These are phyloP conservation scores for Orthosia cruda DNA, from an alignment of 2,888 invertebrate species.

Conservation along the genomic window DNA sequence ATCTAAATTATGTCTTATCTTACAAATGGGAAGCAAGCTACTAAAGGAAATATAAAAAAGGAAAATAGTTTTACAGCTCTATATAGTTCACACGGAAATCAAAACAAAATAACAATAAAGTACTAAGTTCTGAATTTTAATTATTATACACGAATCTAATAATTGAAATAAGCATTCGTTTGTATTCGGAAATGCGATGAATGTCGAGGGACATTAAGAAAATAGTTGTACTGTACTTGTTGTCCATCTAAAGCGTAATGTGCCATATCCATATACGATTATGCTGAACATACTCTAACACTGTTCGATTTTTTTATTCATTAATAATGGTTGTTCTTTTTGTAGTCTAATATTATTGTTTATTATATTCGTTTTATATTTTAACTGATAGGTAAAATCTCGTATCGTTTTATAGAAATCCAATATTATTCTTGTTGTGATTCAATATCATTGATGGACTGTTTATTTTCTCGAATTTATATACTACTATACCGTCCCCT, in stretches of 20 bases:
- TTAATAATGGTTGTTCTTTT: constrained; percentile 13
- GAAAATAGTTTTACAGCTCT: too few species aligned
- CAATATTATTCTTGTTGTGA: background rate
- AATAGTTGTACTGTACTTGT: too few species aligned
- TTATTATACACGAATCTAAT: too few species aligned
- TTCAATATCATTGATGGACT: constrained; percentile 1
- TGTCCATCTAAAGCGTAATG: background rate
- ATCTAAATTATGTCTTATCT: too few species aligned
- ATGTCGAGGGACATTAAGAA: too few species aligned
- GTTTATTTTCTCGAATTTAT: constrained; percentile 14
- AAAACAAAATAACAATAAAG: too few species aligned
- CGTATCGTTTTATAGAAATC: background rate
- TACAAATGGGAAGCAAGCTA: too few species aligned
- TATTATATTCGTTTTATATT: constrained; percentile 18
- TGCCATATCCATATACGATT: background rate
- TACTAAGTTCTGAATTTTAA: too few species aligned
- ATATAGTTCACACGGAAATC: too few species aligned
- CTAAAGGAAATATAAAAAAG: too few species aligned
- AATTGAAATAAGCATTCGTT: too few species aligned
- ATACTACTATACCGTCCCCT: background rate
- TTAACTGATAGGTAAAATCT: background rate
- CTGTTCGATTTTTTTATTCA: constrained; percentile 3
- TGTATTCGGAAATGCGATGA: too few species aligned
- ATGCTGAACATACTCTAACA: background rate
- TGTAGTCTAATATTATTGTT: constrained; percentile 11